phyloP scores from a whole-genome alignment of 1,140 invertebrate species.

The Drosophila yakuba region DNA sequence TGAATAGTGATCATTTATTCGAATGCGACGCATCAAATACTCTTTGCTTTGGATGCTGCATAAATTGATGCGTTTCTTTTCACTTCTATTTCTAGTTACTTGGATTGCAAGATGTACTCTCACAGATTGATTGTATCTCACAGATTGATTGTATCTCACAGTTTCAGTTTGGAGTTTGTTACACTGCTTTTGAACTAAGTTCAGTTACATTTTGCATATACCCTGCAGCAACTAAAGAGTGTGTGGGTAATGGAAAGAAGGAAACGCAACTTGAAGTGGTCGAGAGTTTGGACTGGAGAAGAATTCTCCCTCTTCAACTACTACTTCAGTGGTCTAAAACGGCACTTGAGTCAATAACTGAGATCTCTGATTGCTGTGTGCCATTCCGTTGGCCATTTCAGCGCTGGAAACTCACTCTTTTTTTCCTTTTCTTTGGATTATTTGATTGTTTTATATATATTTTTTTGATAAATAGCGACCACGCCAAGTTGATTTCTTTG shows the following conservation, averaged over 20 bases:
- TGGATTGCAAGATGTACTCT: too few species aligned
- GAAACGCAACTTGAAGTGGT: conserved; percentile 36
- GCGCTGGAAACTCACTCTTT: background rate
- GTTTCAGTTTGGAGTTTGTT: too few species aligned
- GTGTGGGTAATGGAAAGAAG: conserved; percentile 4
- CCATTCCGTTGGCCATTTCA: conserved; percentile 5
- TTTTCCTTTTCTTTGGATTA: background rate
- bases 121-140: too few species aligned
- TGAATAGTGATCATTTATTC: background rate
- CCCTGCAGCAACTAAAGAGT: background rate
- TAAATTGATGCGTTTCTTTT: background rate
- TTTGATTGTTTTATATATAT: background rate
- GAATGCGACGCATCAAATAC: conserved; percentile 1
- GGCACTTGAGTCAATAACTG: conserved; percentile 73
- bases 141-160: too few species aligned
- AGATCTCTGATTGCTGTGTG: conserved; percentile 29
- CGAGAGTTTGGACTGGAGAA: conserved; percentile 4
- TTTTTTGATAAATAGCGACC: conserved; percentile 31
- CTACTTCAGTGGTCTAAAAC: conserved; percentile 82
- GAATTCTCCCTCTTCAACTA: conserved; percentile 33
- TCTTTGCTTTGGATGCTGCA: background rate
- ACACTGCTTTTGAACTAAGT: too few species aligned
- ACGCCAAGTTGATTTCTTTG: background rate
- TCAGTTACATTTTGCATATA: background rate
- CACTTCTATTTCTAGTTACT: background rate